Percentiles rank a stretch among this genome's conserved stretches.
phyloP scores from a whole-genome alignment of 2,113 vertebrate genomes.

The Probosciger aterrimus region DNA sequence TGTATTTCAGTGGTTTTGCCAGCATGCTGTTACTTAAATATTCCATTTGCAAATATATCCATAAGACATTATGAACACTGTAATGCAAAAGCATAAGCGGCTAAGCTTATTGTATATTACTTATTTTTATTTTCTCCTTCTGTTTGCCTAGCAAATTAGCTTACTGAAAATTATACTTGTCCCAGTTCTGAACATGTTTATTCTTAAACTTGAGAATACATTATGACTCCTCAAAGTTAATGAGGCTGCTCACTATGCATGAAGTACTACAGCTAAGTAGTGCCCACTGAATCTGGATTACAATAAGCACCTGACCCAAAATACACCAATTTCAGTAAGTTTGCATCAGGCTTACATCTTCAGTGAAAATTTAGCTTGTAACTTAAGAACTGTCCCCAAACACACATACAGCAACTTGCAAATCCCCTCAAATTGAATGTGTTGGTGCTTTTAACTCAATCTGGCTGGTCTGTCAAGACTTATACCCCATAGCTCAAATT shows the following conservation, averaged over 20 bases:
- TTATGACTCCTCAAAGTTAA: background rate
- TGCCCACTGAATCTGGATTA: background rate
- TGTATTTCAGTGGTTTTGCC: background rate
- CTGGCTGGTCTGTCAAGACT: background rate
- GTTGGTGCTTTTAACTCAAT: background rate
- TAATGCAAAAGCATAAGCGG: background rate
- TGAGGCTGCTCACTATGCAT: background rate
- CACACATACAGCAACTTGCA: background rate
- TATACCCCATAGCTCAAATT: background rate
- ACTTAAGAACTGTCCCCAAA: background rate
- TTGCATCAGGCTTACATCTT: background rate
- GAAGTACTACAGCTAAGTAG: background rate
- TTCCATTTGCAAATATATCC: background rate
- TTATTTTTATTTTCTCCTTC: background rate
- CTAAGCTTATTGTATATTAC: background rate
- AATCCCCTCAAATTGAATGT: background rate
- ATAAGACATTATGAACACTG: background rate
- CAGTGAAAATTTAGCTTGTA: background rate
- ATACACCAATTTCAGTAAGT: background rate
- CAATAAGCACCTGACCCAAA: accelerated
- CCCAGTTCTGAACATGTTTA: background rate
- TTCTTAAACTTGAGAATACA: background rate
- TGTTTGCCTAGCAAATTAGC: background rate
- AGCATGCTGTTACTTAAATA: background rate
- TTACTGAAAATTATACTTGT: background rate